Conservation (phyloP, 2,113 vertebrate genomes). For the Indri indri region DNA sequence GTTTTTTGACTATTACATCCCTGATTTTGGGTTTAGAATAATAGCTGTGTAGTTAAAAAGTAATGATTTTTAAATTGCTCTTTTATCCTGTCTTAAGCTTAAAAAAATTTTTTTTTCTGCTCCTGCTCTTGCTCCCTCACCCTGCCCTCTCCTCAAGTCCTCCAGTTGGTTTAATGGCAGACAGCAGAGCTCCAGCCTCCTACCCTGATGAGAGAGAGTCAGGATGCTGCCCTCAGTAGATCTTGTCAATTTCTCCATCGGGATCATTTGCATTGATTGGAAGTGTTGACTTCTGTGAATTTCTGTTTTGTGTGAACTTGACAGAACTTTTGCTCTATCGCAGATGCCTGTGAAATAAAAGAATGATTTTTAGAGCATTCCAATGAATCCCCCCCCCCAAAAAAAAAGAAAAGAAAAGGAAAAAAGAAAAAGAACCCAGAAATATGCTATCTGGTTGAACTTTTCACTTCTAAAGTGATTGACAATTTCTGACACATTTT, state of each 20-base stretch:
- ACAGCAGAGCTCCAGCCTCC: constrained; percentile 50
- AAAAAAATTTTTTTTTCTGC: not conserved
- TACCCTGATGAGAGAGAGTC: not conserved
- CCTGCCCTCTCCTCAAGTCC: not conserved
- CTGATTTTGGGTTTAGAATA: constrained; percentile 58
- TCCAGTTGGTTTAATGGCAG: constrained; percentile 66
- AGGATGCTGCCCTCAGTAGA: not conserved
- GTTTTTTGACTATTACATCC: constrained; percentile 47
- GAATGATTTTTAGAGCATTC: constrained; percentile 49
- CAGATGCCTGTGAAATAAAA: constrained; percentile 26
- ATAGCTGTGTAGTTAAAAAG: constrained; percentile 72
- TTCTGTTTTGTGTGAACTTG: constrained; percentile 1
- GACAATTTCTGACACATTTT: constrained; percentile 77
- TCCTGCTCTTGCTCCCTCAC: not conserved
- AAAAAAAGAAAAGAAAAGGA: not conserved
- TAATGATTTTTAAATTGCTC: constrained; percentile 68
- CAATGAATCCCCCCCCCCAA: constrained; percentile 24
- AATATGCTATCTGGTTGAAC: constrained; percentile 70
- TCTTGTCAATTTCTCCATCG: constrained; percentile 32
- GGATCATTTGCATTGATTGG: constrained; percentile 35
- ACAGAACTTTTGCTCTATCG: constrained; percentile 46
- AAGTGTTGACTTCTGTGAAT: constrained; percentile 71
- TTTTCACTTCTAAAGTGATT: constrained; percentile 80
- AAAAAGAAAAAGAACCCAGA: constrained; percentile 29
- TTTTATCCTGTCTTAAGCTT: constrained; percentile 60